Conservation (phyloP, 2,113 vertebrate genomes). For the Motacilla tschutschensis region DNA sequence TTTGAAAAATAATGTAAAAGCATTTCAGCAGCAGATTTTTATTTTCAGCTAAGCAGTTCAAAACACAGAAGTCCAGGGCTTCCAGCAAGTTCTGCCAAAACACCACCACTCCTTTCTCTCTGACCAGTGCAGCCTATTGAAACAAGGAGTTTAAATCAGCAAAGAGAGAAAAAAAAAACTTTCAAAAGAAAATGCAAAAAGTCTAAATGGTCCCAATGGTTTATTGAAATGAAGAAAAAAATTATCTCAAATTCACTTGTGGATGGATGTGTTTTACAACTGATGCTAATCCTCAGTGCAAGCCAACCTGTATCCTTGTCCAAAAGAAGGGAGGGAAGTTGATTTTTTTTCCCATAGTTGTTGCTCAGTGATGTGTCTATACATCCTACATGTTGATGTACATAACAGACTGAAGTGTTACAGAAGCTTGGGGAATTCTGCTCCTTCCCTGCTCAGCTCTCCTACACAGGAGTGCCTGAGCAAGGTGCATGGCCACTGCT, state of each 20-base stretch:
- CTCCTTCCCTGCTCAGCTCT: neutral
- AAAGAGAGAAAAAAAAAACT: neutral
- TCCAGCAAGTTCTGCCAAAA: neutral
- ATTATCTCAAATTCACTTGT: neutral
- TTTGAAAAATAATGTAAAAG: neutral
- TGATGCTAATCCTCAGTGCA: neutral
- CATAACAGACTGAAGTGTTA: neutral
- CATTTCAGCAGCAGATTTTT: constrained; percentile 1
- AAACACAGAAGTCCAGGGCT: neutral
- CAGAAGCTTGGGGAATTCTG: neutral
- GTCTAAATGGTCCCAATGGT: neutral
- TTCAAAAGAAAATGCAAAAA: neutral
- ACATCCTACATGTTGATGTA: neutral
- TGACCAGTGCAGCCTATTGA: neutral
- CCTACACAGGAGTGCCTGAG: neutral
- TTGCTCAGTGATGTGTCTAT: neutral
- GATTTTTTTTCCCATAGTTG: neutral
- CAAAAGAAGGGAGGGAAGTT: neutral
- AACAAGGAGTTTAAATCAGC: neutral
- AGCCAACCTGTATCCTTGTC: neutral
- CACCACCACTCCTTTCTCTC: neutral
- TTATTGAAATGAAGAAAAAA: neutral
- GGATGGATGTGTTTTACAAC: neutral
- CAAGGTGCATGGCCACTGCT: neutral
- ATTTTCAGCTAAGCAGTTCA: neutral